Evolutionary conservation across 1,140 invertebrate genomes (phyloP), one percentile per base, ranked within the genome.

Genomic region (Phymastichus coffea): DNA sequence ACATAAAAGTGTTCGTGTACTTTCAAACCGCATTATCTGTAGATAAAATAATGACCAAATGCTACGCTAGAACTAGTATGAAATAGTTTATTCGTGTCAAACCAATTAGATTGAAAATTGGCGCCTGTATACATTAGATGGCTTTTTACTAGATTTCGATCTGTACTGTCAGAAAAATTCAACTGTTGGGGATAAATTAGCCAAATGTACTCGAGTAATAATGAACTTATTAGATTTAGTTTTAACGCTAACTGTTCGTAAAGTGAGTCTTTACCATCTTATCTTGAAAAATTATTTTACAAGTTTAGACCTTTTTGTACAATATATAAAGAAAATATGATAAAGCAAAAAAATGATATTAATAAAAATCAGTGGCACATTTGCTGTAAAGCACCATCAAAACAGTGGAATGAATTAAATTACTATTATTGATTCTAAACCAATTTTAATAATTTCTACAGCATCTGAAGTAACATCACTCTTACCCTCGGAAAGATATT

Each of bases 371-470:
- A 57, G 55, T 38, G 64, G 64, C 10, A 63, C 61, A 38, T 61
- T 35, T 57, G 54, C 37, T 1, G 47, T 38, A 10, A 63, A 61
- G 15, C 57, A 66, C 19, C 61, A 66, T 12, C 1, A 46, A 33
- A 61, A 61, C 7, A 66, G 64, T 57, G 55, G 57, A 0, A 48
- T 66, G 17, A 64, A 66, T 49, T 66, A 23, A n/a, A 63, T 66
- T 20, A 66, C 22, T 49, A 19, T 62, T 17, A 59, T 60, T 46
- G 62, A 66, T 51, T 64, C 62, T 10, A 64, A 59, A 20, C 38
- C 25, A 26, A 59, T 66, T 0, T 66, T 62, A 10, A 55, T n/a
- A n/a, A n/a, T n/a, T n/a, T n/a, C n/a, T n/a, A n/a, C n/a, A n/a
- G n/a, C n/a, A n/a, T n/a, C n/a, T 63, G 8, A 26, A 26, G 57